A percentile compares a stretch with the other conserved stretches of the same genome.
These are phyloP conservation scores for Ptycholaimellus sp. DNA, from an alignment of 2,888 invertebrate genomes.

Conservation along the genomic window DNA sequence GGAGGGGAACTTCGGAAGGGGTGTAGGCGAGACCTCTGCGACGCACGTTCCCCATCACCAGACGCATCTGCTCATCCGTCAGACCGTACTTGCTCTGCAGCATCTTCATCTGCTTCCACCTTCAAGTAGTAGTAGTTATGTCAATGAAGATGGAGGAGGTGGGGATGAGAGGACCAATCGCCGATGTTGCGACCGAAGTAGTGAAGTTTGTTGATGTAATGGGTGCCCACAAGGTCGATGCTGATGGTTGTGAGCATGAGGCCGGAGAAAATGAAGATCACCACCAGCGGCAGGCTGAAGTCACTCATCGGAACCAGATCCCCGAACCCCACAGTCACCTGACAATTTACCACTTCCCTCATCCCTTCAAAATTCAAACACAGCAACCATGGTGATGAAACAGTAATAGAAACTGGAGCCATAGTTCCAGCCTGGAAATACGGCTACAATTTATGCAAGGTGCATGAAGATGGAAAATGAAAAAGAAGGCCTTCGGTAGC, in stretches of 20 bases:
- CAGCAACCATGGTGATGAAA: constrained; percentile 17
- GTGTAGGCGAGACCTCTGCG: too few relatives aligned
- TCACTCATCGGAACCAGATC: constrained; percentile 16
- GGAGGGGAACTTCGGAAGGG: too few relatives aligned
- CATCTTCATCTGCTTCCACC: too few relatives aligned
- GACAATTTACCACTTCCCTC: background rate
- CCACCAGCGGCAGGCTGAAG: constrained; percentile 10
- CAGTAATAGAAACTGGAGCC: constrained; percentile 22
- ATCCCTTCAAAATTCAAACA: background rate
- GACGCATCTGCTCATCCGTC: constrained; percentile 3
- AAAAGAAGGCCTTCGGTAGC: too few relatives aligned
- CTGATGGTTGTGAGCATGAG: constrained; percentile 14
- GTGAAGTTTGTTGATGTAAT: constrained; percentile 2
- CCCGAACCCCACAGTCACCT: constrained; percentile 22
- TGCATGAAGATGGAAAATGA: too few relatives aligned
- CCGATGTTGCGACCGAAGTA: constrained; percentile 1
- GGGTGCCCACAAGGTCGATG: constrained; percentile 5
- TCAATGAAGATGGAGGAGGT: too few relatives aligned
- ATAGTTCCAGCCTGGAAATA: constrained; percentile 17
- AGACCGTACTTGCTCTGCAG: constrained; percentile 4
- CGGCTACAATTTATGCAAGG: too few relatives aligned
- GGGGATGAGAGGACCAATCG: too few relatives aligned
- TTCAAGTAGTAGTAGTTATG: too few relatives aligned
- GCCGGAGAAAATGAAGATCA: constrained; percentile 20
- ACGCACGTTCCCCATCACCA: too few relatives aligned